phyloP scores from a whole-genome alignment of 2,888 invertebrate genomes.

The Drosophila vallismaia region DNA sequence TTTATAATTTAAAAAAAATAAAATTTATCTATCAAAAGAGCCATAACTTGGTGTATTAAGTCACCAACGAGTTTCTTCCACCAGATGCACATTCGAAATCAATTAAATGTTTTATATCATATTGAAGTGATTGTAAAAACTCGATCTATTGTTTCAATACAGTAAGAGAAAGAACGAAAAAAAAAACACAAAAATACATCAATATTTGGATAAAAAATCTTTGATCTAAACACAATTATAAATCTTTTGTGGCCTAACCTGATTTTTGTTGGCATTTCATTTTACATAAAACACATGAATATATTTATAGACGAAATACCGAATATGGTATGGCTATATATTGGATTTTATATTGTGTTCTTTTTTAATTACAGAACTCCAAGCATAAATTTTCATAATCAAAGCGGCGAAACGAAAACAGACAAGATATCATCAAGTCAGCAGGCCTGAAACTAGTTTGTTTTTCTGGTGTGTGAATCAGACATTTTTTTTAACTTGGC shows the following conservation, averaged over 20 bases:
- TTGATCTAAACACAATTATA: slow-evolving; percentile 15
- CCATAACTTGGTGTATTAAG: slow-evolving; percentile 6
- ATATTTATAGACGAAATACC: slow-evolving; percentile 9
- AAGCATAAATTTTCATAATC: slow-evolving; percentile 35
- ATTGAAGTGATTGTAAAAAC: not conserved
- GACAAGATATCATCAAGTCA: not conserved
- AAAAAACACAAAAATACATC: slow-evolving; percentile 1
- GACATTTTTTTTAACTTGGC: not conserved
- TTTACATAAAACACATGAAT: slow-evolving; percentile 27
- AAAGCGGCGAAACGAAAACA: slow-evolving; percentile 5
- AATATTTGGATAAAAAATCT: not conserved
- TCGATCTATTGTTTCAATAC: slow-evolving; percentile 30
- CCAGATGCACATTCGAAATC: slow-evolving; percentile 28
- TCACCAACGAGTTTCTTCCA: slow-evolving; percentile 31
- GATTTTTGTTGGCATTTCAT: slow-evolving; percentile 29
- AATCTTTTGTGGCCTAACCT: slow-evolving; percentile 23
- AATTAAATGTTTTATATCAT: slow-evolving; percentile 4
- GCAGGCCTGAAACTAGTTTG: slow-evolving; percentile 27
- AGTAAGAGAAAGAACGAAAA: slow-evolving; percentile 11
- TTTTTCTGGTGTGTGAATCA: not conserved
- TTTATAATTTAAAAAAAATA: too few relatives aligned
- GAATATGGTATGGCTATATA: not conserved
- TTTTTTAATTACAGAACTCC: slow-evolving; percentile 33
- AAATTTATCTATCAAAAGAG: too few relatives aligned
- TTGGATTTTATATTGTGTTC: slow-evolving; percentile 9